phyloP scores from a whole-genome alignment of 2,888 invertebrate genomes.

The Troides aeacus region DNA sequence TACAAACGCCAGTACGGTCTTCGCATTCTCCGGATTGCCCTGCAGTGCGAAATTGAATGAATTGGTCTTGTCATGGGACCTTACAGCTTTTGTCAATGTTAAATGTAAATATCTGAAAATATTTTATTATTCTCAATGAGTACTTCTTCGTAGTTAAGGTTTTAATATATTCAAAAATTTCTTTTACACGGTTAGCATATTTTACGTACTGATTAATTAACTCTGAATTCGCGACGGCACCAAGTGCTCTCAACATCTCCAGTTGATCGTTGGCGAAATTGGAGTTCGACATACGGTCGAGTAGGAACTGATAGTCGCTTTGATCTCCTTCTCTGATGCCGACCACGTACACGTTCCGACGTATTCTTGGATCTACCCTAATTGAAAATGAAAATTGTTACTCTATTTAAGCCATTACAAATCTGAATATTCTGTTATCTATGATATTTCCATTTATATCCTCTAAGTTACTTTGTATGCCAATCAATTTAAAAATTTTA shows the following conservation, averaged over 20 bases:
- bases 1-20: slow-evolving; percentile 59
- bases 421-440: not conserved
- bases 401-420: not conserved
- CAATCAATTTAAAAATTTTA: too few relatives aligned
- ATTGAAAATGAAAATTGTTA: not conserved
- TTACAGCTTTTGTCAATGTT: slow-evolving; percentile 57
- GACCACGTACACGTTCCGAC: slow-evolving; percentile 81
- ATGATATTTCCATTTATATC: too few relatives aligned
- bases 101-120: slow-evolving; percentile 59
- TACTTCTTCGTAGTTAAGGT: not conserved
- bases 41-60: slow-evolving; percentile 67
- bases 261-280: slow-evolving; percentile 73
- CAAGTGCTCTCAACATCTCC: slow-evolving; percentile 73
- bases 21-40: slow-evolving; percentile 58
- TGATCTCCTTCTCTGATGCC: slow-evolving; percentile 81
- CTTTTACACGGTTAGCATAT: not conserved
- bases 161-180: not conserved
- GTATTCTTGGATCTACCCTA: slow-evolving; percentile 80
- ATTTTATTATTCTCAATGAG: not conserved
- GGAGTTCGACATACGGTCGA: slow-evolving; percentile 49
- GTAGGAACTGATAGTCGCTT: slow-evolving; percentile 81
- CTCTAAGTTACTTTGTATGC: too few relatives aligned
- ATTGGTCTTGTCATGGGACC: slow-evolving; percentile 66
- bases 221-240: slow-evolving; percentile 56
- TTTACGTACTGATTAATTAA: slow-evolving; percentile 55